These are phyloP conservation scores for Bujurquina vittata DNA, from an alignment of 2,113 vertebrate species.

Conservation along the genomic window DNA sequence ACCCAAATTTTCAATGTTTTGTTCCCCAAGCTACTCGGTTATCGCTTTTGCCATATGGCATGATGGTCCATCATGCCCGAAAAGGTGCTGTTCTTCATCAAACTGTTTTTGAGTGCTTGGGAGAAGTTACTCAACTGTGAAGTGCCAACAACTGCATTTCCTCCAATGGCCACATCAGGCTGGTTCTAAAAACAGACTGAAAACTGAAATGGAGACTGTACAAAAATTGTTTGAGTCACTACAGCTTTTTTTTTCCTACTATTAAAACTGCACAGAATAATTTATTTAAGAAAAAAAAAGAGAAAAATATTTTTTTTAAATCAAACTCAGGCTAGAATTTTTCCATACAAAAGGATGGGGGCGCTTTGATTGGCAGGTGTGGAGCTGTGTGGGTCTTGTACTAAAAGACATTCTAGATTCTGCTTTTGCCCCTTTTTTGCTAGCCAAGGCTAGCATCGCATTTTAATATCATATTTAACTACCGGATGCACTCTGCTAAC, in stretches of 20 bases:
- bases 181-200: not conserved
- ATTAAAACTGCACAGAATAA: not conserved
- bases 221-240: not conserved
- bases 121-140: no score
- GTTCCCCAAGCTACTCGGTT: no score
- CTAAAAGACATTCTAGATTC: not conserved
- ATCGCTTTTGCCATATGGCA: no score
- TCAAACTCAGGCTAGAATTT: not conserved
- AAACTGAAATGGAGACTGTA: not conserved
- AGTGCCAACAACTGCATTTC: not conserved
- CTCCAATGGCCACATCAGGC: not conserved
- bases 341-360: not conserved
- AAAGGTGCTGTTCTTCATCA: no score
- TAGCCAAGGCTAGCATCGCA: not conserved
- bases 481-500: not conserved
- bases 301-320: no score
- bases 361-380: not conserved
- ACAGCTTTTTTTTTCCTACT: not conserved
- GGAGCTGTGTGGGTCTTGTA: not conserved
- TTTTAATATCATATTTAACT: not conserved
- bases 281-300: not conserved
- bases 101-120: no score
- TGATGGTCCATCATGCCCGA: no score
- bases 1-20: no score
- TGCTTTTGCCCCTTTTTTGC: not conserved